phyloP scores from a whole-genome alignment of 2,113 vertebrate species.

The Dipodomys merriami region DNA sequence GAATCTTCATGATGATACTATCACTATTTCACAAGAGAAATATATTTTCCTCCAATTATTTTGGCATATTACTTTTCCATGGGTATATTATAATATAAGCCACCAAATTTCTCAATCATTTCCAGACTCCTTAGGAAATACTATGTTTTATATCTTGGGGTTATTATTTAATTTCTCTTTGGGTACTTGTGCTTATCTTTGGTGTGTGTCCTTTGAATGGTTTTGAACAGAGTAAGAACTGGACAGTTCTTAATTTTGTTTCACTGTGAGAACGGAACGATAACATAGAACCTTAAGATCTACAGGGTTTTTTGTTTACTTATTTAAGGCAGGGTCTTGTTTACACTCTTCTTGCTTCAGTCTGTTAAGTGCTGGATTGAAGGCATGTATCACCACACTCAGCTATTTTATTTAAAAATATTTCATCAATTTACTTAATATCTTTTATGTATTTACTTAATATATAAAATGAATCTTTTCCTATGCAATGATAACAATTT shows the following conservation, averaged over 20 bases:
- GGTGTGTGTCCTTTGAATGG: conserved; percentile 37
- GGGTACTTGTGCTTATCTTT: conserved; percentile 60
- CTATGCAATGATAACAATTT: conserved; percentile 25
- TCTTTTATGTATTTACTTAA: conserved; percentile 49
- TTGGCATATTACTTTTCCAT: neutral
- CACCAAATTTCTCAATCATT: conserved; percentile 33
- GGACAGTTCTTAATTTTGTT: conserved; percentile 48
- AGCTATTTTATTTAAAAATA: too few species aligned
- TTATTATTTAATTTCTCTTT: conserved; percentile 58
- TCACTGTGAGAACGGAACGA: conserved; percentile 26
- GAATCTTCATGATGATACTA: neutral
- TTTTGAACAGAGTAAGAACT: neutral
- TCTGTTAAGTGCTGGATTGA: too few species aligned
- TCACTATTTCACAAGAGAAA: neutral
- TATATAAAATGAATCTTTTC: conserved; percentile 22
- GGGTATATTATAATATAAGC: neutral
- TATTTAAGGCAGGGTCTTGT: too few species aligned
- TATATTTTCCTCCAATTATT: neutral
- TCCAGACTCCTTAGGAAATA: conserved; percentile 34
- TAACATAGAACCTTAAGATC: conserved; percentile 11
- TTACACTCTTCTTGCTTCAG: too few species aligned
- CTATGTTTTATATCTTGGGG: neutral
- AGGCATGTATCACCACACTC: too few species aligned
- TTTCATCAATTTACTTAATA: conserved; percentile 43
- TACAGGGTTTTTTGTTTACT: too few species aligned